Evolutionary conservation across 2,797 vertebrate genomes (phyloP).

Genomic region (Nyctibius grandis): DNA sequence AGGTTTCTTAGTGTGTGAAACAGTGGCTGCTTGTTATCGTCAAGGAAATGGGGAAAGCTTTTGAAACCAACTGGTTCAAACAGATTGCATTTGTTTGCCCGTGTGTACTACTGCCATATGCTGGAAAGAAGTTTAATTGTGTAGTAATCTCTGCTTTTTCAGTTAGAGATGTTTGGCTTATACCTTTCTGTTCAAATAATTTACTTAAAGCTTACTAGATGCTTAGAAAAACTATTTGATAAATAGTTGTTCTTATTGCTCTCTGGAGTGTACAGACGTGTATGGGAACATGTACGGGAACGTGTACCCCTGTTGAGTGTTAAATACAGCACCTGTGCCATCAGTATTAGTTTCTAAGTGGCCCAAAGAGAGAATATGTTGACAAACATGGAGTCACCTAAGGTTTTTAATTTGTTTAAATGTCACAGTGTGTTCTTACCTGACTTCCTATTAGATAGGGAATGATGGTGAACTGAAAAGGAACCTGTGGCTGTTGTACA

Average conservation of each 20-base stretch:
- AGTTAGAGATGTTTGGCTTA: not conserved
- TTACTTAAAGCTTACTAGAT: not conserved
- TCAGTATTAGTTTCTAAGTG: not conserved
- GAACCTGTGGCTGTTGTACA: not conserved
- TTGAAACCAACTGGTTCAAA: not conserved
- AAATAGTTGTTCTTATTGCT: not conserved
- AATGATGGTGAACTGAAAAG: not conserved
- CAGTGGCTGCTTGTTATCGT: not conserved
- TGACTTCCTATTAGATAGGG: not conserved
- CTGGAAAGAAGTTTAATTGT: not conserved
- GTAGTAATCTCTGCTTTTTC: not conserved
- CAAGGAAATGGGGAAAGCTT: not conserved
- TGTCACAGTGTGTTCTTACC: not conserved
- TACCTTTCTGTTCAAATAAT: not conserved
- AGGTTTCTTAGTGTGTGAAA: not conserved
- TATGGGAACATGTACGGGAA: not conserved
- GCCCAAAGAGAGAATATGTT: not conserved
- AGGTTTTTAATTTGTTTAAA: not conserved
- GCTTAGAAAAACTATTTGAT: not conserved
- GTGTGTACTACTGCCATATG: not conserved
- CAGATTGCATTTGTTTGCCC: not conserved
- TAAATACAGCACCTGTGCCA: not conserved
- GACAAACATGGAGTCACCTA: not conserved
- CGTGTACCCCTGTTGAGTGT: accelerated
- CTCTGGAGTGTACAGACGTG: not conserved